Conservation (phyloP, 2,797 vertebrate species). For the Coregonus sp. region DNA sequence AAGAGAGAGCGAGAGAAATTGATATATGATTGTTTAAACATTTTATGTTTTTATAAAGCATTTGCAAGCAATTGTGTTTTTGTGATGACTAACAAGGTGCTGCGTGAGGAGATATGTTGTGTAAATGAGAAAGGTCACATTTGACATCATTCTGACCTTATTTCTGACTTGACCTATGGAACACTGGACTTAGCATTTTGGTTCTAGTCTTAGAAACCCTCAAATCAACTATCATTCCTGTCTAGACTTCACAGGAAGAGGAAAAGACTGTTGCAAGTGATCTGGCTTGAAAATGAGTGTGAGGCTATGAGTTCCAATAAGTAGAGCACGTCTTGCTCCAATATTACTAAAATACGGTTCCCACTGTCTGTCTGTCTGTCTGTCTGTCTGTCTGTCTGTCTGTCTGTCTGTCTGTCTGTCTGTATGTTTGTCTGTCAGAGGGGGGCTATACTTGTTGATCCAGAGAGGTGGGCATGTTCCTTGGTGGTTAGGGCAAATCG, state of each 20-base stretch:
- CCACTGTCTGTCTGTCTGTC: slow-evolving; percentile 9
- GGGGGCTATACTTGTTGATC: slow-evolving; percentile 39
- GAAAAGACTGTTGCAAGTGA: neutral
- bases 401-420: slow-evolving; percentile 3
- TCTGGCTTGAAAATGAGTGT: neutral
- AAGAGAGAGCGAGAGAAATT: neutral
- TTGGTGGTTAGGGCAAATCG: slow-evolving; percentile 64
- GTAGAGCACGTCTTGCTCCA: neutral
- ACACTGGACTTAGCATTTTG: neutral
- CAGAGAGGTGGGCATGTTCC: slow-evolving; percentile 59
- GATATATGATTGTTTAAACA: neutral
- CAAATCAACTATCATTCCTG: neutral
- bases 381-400: slow-evolving; percentile 19
- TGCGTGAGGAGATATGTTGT: neutral
- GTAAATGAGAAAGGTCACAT: neutral
- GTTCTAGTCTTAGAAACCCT: neutral
- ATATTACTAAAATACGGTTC: slow-evolving; percentile 14
- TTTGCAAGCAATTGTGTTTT: neutral
- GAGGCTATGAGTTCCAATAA: neutral
- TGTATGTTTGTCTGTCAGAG: neutral
- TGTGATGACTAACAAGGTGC: too few relatives aligned
- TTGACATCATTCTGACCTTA: neutral
- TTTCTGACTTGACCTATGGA: neutral
- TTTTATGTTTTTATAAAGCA: neutral
- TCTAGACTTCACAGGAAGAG: neutral